Percentiles rank a stretch among this genome's conserved stretches.
phyloP scores from a whole-genome alignment of 2,113 vertebrate genomes.

The Potamarius usumacintae region DNA sequence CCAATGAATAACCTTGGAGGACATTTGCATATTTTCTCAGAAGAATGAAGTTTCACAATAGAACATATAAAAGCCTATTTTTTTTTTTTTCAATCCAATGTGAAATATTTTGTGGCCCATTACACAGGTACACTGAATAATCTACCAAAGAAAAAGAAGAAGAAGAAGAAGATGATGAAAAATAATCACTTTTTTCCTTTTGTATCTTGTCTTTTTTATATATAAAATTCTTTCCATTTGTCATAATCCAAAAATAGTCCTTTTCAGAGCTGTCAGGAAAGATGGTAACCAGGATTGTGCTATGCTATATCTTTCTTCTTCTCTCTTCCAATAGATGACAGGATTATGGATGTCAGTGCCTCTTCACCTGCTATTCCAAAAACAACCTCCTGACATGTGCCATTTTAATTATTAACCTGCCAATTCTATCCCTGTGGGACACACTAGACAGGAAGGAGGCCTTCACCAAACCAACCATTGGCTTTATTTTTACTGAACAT shows the following conservation, averaged over 20 bases:
- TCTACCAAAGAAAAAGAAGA: neutral
- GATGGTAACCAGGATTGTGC: slow-evolving; percentile 31
- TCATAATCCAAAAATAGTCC: neutral
- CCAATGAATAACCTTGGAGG: slow-evolving; percentile 7
- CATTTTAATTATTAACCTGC: slow-evolving; percentile 62
- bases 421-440: slow-evolving; percentile 54
- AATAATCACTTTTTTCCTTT: neutral
- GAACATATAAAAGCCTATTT: neutral
- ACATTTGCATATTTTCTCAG: neutral
- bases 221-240: neutral
- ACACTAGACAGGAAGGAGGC: slow-evolving; percentile 27
- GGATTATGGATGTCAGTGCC: slow-evolving; percentile 27
- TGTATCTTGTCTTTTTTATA: neutral
- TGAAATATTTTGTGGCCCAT: neutral
- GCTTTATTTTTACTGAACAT: slow-evolving; percentile 50
- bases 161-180: neutral
- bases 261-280: neutral
- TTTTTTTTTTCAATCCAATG: neutral
- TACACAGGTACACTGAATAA: neutral
- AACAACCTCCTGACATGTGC: slow-evolving; percentile 62
- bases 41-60: neutral
- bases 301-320: slow-evolving; percentile 36
- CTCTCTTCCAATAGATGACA: slow-evolving; percentile 22
- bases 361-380: slow-evolving; percentile 32
- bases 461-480: slow-evolving; percentile 48